Percentiles rank a stretch among this genome's conserved stretches.
Evolutionary conservation across 2,797 vertebrate genomes (phyloP).

Genomic region (Dryobates pubescens): DNA sequence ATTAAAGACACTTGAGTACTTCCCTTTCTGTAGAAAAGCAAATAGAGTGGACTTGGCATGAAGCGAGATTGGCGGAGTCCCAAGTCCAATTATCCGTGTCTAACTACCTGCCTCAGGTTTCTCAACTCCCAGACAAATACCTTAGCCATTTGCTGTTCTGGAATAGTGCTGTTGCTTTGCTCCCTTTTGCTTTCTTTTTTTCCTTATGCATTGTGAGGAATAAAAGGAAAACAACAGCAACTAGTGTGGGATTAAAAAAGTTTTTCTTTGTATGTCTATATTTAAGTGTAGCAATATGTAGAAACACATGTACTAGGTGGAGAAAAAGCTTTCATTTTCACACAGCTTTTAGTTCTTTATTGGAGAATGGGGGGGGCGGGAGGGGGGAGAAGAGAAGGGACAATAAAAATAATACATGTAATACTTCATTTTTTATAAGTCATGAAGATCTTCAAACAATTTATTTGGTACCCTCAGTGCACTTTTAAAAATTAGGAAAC

Average conservation of each 20-base stretch:
- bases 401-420: not conserved
- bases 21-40: not conserved
- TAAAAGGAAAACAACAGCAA: not conserved
- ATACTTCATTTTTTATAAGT: not conserved
- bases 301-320: not conserved
- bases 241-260: not conserved
- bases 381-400: not conserved
- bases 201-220: not conserved
- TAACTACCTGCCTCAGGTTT: constrained; percentile 6
- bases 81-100: not conserved
- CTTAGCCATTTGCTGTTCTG: not conserved
- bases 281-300: not conserved
- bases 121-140: not conserved
- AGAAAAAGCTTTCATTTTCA: not conserved
- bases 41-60: not conserved
- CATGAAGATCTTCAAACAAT: constrained; percentile 6
- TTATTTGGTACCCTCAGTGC: not conserved
- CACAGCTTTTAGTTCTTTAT: constrained; percentile 14
- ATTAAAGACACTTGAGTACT: not conserved
- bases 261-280: not conserved
- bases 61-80: not conserved
- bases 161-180: not conserved
- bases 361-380: not conserved
- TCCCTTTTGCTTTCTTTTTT: not conserved
- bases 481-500: not conserved